Evolutionary conservation across 1,140 invertebrate genomes (phyloP), one percentile per base, ranked within the genome.

Genomic region (Dreissena polymorpha): DNA sequence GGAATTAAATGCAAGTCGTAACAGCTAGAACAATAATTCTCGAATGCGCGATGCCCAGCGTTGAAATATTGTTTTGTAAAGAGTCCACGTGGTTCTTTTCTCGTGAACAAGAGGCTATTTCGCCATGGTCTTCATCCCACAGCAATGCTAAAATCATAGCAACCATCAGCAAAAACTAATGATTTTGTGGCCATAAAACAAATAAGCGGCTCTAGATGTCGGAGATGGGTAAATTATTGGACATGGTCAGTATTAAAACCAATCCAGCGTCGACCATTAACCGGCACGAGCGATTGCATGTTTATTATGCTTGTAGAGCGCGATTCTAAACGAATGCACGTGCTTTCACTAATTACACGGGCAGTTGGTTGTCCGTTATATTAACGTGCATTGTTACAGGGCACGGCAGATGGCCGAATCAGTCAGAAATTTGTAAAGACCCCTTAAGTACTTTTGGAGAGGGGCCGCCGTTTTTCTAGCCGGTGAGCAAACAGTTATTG

Each of bases 201-300:
- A 78, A 78, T 67, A 68, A 39, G 64, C 64, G 53, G 67, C 67
- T 53, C 27, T 78, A 67, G n/a, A 74, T 57, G 79, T 73, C 79
- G 79, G 79, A 74, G 74, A 74, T 74, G 71, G 70, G n/a, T 74
- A 82, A 82, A 82, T 82, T 82, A 82, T 82, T 82, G 69, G 60
- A 73, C 79, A 82, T 65, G 60, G 64, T 70, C 72, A 50, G 71
- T 53, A 74, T 39, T 73, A 82, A 73, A 67, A 16, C 71, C 57
- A 82, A 82, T 82, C 79, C 64, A 12, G 57, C 53, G 5, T 50
- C 50, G 71, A 16, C 70, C 79, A 82, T 82, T 82, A 82, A 57
- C 21, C 51, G 53, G 71, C 70, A 74, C 79, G 67, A 70, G 71
- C 74, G 79, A 74, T 74, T 74, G 70, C 79, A 82, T 74, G 79